Evolutionary conservation across 2,888 invertebrate genomes (phyloP).

Genomic region (Hartigia nigra): DNA sequence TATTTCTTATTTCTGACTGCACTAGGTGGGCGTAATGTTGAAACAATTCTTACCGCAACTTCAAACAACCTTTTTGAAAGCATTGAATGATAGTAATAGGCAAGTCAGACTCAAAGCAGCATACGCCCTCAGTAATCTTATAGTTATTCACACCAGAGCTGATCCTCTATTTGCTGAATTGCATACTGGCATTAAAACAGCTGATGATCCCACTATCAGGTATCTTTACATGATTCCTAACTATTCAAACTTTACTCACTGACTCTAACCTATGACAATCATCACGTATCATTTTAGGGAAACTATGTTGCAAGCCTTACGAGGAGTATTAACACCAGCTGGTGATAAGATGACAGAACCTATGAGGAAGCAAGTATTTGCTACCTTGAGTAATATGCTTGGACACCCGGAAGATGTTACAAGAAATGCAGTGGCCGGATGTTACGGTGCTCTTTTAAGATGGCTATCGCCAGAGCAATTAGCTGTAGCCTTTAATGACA

Average conservation of each 20-base stretch:
- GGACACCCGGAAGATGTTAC: slow-evolving; percentile 84
- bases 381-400: slow-evolving; percentile 76
- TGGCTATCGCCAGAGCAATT: slow-evolving; percentile 82
- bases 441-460: slow-evolving; percentile 86
- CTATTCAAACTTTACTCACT: neutral
- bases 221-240: slow-evolving; percentile 41
- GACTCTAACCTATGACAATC: slow-evolving; percentile 9
- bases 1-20: neutral
- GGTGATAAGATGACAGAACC: slow-evolving; percentile 90
- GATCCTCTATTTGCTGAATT: slow-evolving; percentile 96
- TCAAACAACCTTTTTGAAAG: slow-evolving; percentile 97
- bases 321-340: slow-evolving; percentile 85
- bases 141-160: slow-evolving; percentile 91
- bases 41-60: slow-evolving; percentile 98
- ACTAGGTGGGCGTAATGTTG: slow-evolving; percentile 89
- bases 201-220: slow-evolving; percentile 85
- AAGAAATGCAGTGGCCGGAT: slow-evolving; percentile 86
- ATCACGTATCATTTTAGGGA: slow-evolving; percentile 70
- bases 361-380: slow-evolving; percentile 78
- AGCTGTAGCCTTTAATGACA: slow-evolving; percentile 77
- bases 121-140: slow-evolving; percentile 86
- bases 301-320: slow-evolving; percentile 91
- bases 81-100: slow-evolving; percentile 89
- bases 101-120: slow-evolving; percentile 91
- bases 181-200: slow-evolving; percentile 84